Base-by-base conservation (phyloP, 2,888 invertebrate genomes). In the Psylliodes chrysocephalus region DNA sequence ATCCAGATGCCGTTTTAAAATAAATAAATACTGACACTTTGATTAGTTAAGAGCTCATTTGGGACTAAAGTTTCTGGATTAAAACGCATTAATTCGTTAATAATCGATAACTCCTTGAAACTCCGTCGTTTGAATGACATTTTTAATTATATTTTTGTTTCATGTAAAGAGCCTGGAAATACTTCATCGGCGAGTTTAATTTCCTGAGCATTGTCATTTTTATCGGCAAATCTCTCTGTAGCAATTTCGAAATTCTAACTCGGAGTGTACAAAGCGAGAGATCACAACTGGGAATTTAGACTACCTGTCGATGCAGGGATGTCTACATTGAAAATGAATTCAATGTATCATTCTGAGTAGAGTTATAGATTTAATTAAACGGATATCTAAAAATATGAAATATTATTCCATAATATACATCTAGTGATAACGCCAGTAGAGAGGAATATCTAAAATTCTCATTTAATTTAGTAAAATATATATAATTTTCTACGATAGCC, bases 101-200 rank as follows among this genome's bases (percentile, higher is more conserved):
- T 12, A 42, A 42, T 18, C 42, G 18, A 42, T 42, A 35, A 35
- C n/a, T 35, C 35, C 35, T 18, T 42, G 18, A 18, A 10, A 2
- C 17, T 7, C n/a, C 7, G 2, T 18, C 42, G n/a, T 42, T 38
- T 38, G 33, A 38, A 7, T 42, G 42, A 42, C 42, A 42, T 5
- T 42, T 42, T 42, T 42, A 18, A 42, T 42, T 42, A 42, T 42
- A 10, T 42, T 42, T 42, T 42, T 18, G 42, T 17, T 42, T 42
- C 10, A 42, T 18, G 18, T 42, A 42, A 42, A 42, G 18, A 42
- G 42, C 42, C 10, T 15, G 42, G 18, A 42, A 42, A 42, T 42
- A 42, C 42, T 42, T 18, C 42, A 42, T 42, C 17, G 42, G 18
- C 18, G 42, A 42, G 15, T 42, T 42, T 42, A 42, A 42, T 42